Conservation (phyloP, 2,888 invertebrate genomes). For the Sinopyrophorus schimmeli region DNA sequence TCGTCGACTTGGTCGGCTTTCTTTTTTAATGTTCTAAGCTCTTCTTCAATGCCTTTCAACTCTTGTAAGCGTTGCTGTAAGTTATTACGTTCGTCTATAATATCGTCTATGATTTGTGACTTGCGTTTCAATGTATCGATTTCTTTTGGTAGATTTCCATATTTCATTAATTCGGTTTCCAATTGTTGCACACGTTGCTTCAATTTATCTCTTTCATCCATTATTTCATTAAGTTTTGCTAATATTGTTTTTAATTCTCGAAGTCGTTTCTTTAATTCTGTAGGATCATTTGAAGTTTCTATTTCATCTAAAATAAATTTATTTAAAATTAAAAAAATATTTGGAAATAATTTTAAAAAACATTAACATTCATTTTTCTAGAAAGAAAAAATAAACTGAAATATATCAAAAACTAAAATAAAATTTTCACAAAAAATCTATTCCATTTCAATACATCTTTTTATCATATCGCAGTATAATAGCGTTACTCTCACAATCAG, state of each 20-base stretch:
- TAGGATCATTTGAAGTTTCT: slow-evolving; percentile 2
- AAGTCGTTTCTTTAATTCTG: slow-evolving; percentile 4
- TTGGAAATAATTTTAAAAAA: too few relatives aligned
- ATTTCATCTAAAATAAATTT: slow-evolving; percentile 10
- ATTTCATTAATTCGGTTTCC: slow-evolving; percentile 42
- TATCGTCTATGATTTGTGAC: slow-evolving; percentile 42
- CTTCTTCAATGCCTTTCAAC: slow-evolving; percentile 38
- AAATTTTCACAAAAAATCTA: too few relatives aligned
- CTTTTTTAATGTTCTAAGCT: slow-evolving; percentile 36
- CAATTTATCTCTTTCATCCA: slow-evolving; percentile 43
- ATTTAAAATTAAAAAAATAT: too few relatives aligned
- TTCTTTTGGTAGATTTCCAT: slow-evolving; percentile 42
- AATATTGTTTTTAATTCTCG: slow-evolving; percentile 10
- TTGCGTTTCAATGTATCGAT: slow-evolving; percentile 40
- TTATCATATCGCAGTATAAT: too few relatives aligned
- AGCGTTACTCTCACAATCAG: too few relatives aligned
- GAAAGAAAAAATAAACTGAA: too few relatives aligned
- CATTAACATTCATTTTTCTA: too few relatives aligned
- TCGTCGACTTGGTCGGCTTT: slow-evolving; percentile 37
- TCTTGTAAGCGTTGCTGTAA: slow-evolving; percentile 42
- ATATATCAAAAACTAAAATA: too few relatives aligned
- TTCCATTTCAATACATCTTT: too few relatives aligned
- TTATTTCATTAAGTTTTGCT: slow-evolving; percentile 26
- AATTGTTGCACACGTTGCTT: slow-evolving; percentile 41
- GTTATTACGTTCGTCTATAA: slow-evolving; percentile 44